phyloP scores from a whole-genome alignment of 2,888 invertebrate species.

The Eupithecia dodoneata region DNA sequence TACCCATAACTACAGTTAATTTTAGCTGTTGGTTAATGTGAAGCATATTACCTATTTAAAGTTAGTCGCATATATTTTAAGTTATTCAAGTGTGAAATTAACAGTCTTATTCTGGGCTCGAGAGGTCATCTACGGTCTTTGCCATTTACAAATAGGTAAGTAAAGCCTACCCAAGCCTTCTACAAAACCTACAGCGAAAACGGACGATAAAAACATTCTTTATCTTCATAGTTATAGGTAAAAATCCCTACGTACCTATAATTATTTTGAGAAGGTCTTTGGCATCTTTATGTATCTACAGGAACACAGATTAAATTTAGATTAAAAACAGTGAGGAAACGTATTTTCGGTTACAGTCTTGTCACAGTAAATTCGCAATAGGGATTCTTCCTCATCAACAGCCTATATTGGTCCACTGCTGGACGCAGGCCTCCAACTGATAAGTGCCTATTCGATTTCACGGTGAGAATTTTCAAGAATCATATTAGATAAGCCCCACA shows the following conservation, averaged over 20 bases:
- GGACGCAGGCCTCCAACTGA: too few relatives aligned
- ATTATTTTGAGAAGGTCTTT: neutral
- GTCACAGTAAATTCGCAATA: neutral
- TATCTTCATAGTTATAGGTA: neutral
- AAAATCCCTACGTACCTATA: neutral
- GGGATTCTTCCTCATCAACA: neutral
- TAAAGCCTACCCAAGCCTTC: conserved; percentile 5
- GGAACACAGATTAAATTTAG: too few relatives aligned
- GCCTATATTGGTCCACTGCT: too few relatives aligned
- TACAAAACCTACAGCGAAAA: neutral
- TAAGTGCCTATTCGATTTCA: neutral
- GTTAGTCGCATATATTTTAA: conserved; percentile 3
- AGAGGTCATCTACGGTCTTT: conserved; percentile 21
- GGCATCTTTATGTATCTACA: neutral
- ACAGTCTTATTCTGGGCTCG: conserved; percentile 13
- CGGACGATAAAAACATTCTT: neutral
- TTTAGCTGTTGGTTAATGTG: conserved; percentile 3
- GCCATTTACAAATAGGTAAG: conserved; percentile 35
- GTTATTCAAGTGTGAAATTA: neutral
- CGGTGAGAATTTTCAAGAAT: neutral
- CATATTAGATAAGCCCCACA: neutral
- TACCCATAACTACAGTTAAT: neutral
- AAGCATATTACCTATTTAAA: conserved; percentile 16
- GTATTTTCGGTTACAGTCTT: neutral
- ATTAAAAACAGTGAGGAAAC: too few relatives aligned